phyloP scores from a whole-genome alignment of 2,888 invertebrate species.

The Lomographa bimaculata region DNA sequence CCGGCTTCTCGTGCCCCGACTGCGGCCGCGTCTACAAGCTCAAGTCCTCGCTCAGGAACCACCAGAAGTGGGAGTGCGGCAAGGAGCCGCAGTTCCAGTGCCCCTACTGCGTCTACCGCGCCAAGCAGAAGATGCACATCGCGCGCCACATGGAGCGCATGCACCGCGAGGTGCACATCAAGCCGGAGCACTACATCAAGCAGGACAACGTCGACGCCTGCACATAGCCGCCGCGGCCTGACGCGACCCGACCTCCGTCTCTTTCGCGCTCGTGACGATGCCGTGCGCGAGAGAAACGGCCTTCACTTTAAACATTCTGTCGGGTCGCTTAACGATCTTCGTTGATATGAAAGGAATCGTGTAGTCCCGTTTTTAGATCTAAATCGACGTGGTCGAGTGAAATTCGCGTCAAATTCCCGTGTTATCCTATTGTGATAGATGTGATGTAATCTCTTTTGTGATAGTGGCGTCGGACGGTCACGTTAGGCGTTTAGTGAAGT shows the following conservation, averaged over 20 bases:
- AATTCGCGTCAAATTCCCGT: conserved; percentile 54
- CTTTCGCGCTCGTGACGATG: no score
- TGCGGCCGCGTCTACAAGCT: conserved; percentile 94
- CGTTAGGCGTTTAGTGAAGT: conserved; percentile 78
- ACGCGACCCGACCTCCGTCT: conserved; percentile 38
- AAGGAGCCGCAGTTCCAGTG: conserved; percentile 93
- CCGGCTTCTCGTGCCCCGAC: conserved; percentile 89
- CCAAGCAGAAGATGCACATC: conserved; percentile 93
- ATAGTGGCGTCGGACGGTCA: conserved; percentile 78
- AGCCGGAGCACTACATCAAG: conserved; percentile 76
- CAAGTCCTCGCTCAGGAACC: conserved; percentile 92
- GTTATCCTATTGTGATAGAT: conserved; percentile 76
- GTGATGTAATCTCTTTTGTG: conserved; percentile 78
- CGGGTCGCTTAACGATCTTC: no score
- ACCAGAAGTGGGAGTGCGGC: conserved; percentile 94
- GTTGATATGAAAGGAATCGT: no score
- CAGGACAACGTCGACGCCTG: conserved; percentile 80
- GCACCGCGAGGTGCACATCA: conserved; percentile 87
- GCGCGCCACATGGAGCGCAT: conserved; percentile 92
- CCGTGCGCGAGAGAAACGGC: no score
- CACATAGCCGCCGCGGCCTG: conserved; percentile 67
- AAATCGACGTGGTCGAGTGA: conserved; percentile 30
- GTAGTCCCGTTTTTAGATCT: conserved; percentile 23
- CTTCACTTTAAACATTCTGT: no score
- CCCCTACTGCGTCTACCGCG: conserved; percentile 92